These are phyloP conservation scores for Acropternis orthonyx DNA, from an alignment of 2,797 vertebrate species.

Conservation along the genomic window DNA sequence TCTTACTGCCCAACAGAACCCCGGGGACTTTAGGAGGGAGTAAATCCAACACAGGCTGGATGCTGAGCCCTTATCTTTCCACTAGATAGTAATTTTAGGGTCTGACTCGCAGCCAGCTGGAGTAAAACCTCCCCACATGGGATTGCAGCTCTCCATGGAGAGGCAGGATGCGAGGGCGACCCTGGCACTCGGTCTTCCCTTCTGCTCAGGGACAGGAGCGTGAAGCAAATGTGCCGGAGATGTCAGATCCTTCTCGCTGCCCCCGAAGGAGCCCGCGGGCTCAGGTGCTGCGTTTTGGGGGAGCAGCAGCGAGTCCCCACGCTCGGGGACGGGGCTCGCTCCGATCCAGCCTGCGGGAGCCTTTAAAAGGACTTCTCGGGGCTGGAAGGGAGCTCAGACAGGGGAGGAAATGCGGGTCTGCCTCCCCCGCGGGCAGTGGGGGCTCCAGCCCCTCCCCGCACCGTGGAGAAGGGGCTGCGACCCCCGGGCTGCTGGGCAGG, in stretches of 20 bases:
- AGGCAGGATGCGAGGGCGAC: background rate
- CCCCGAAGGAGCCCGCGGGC: background rate
- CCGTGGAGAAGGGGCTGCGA: background rate
- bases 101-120: background rate
- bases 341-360: background rate
- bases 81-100: background rate
- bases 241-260: accelerated
- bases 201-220: accelerated
- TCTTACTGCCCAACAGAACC: background rate
- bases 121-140: background rate
- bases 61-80: background rate
- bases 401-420: background rate
- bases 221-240: accelerated
- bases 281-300: background rate
- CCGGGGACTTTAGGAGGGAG: background rate
- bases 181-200: background rate
- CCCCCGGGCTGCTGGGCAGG: background rate
- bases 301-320: background rate
- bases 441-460: background rate
- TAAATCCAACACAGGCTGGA: background rate
- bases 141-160: background rate
- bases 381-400: background rate
- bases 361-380: background rate
- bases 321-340: background rate
- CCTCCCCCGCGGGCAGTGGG: background rate